These are phyloP conservation scores for Thymelicus sylvestris DNA, from an alignment of 2,888 invertebrate species.

Conservation along the genomic window DNA sequence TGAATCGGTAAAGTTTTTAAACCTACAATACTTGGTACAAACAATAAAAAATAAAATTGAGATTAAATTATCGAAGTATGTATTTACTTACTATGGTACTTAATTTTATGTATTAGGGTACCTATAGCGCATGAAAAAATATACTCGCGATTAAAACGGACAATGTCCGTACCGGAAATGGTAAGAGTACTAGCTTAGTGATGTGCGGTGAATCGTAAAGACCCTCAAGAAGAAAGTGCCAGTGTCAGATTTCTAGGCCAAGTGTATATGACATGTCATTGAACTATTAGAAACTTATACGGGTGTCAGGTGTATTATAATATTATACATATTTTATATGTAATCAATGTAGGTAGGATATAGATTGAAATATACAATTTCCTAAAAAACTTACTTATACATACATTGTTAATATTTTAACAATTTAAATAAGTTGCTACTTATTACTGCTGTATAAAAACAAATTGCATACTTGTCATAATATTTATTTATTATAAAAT, in stretches of 20 bases:
- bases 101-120: background rate
- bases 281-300: conserved; percentile 67
- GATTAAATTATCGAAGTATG: no score
- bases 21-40: no score
- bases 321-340: conserved; percentile 21
- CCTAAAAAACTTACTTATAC: background rate
- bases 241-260: conserved; percentile 76
- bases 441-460: no score
- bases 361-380: conserved; percentile 1
- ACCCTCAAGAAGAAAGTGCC: conserved; percentile 76
- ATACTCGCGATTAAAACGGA: background rate
- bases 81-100: no score
- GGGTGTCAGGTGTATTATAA: conserved; percentile 59
- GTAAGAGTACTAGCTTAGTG: conserved; percentile 52
- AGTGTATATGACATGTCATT: conserved; percentile 75
- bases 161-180: conserved; percentile 48
- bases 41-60: no score
- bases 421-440: no score
- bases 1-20: no score
- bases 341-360: conserved; percentile 1
- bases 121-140: conserved; percentile 13
- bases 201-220: conserved; percentile 69
- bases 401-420: no score
- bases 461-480: no score
- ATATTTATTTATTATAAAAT: no score